Evolutionary conservation across 2,888 invertebrate species (phyloP).

Genomic region (Beris morrisii): DNA sequence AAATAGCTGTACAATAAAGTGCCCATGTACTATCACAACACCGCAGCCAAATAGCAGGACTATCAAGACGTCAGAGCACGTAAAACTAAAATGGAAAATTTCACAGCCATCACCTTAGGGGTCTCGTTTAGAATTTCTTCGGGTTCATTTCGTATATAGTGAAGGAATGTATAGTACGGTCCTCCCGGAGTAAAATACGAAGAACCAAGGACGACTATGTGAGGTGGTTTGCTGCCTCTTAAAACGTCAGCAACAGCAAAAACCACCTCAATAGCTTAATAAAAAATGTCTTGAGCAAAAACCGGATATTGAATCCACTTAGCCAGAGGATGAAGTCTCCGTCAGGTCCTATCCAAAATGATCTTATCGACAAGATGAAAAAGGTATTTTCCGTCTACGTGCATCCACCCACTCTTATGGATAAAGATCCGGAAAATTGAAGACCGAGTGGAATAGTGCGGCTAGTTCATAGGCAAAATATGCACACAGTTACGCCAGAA

Average conservation of each 20-base stretch:
- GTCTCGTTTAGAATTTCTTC: not conserved
- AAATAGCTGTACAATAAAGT: too few relatives aligned
- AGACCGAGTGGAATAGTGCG: not conserved
- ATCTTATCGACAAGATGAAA: constrained; percentile 30
- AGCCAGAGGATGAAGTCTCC: constrained; percentile 29
- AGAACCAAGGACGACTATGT: not conserved
- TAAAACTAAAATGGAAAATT: constrained; percentile 3
- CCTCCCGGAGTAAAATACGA: not conserved
- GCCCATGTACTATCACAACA: too few relatives aligned
- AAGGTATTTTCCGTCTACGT: constrained; percentile 12
- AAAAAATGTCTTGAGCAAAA: constrained; percentile 9
- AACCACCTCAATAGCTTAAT: constrained; percentile 13
- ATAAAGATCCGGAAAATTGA: not conserved
- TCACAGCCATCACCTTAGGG: constrained; percentile 9
- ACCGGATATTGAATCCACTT: constrained; percentile 31
- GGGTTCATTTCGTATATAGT: not conserved
- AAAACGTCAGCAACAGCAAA: constrained; percentile 1
- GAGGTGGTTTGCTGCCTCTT: too few relatives aligned
- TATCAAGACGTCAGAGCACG: constrained; percentile 5
- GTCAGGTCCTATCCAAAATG: constrained; percentile 20
- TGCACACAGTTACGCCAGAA: not conserved
- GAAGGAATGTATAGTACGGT: not conserved
- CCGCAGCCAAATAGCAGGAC: not conserved
- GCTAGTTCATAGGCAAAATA: not conserved
- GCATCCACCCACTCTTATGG: not conserved